phyloP scores from a whole-genome alignment of 2,888 invertebrate species.

The Lymantria dispar region DNA sequence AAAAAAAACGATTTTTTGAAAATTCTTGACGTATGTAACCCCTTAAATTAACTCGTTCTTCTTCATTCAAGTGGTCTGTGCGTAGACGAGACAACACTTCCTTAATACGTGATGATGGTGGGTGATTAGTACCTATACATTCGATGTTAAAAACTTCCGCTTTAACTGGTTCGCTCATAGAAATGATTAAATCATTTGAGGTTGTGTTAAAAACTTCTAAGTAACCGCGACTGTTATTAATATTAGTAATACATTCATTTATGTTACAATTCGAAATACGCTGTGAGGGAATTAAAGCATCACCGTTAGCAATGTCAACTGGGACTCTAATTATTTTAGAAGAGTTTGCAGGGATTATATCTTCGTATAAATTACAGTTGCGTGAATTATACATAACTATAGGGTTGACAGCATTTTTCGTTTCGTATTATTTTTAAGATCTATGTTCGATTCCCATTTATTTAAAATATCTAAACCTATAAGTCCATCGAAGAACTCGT shows the following conservation, averaged over 20 bases:
- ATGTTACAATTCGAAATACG: slow-evolving; percentile 27
- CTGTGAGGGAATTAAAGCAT: slow-evolving; percentile 21
- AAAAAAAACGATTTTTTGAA: too few relatives aligned
- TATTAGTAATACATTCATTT: too few relatives aligned
- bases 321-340: slow-evolving; percentile 24
- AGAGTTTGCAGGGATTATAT: too few relatives aligned
- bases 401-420: slow-evolving; percentile 12
- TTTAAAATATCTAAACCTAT: slow-evolving; percentile 1
- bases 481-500: slow-evolving; percentile 30
- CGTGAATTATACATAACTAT: slow-evolving; percentile 23
- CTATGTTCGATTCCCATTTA: slow-evolving; percentile 26
- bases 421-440: slow-evolving; percentile 23
- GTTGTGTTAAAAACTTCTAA: background rate
- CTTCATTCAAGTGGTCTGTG: too few relatives aligned
- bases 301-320: slow-evolving; percentile 19
- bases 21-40: too few relatives aligned
- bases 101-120: too few relatives aligned
- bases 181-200: background rate
- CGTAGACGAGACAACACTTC: too few relatives aligned
- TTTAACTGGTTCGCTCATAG: background rate
- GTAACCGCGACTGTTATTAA: too few relatives aligned
- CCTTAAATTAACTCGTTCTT: too few relatives aligned
- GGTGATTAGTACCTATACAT: too few relatives aligned
- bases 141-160: too few relatives aligned
- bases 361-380: too few relatives aligned